Evolutionary conservation across 2,797 vertebrate species (phyloP).

Genomic region (Tokudaia muenninki): DNA sequence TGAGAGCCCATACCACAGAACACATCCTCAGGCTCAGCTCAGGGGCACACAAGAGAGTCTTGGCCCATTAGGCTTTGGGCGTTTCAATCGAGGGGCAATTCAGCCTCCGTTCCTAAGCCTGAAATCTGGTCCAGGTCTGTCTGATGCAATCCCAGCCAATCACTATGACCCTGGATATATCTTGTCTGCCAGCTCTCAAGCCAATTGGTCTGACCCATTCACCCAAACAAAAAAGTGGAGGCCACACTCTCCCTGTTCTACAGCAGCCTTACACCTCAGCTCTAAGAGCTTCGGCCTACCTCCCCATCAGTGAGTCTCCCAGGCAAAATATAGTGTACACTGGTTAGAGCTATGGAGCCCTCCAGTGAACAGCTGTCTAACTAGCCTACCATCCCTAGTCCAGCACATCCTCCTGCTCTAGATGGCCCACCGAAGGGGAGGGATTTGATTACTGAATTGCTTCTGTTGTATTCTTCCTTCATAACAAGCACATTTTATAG

Average conservation of each 20-base stretch:
- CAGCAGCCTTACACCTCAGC: too few species aligned
- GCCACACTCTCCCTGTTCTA: too few species aligned
- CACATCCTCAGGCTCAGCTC: background rate
- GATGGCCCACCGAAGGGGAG: accelerated
- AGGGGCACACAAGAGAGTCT: too few species aligned
- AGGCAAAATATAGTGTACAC: accelerated
- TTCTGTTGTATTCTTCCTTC: background rate
- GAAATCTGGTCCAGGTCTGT: background rate
- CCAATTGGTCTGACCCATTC: background rate
- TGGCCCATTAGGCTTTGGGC: too few species aligned
- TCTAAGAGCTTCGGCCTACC: background rate
- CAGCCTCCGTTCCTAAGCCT: background rate
- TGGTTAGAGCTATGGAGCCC: too few species aligned
- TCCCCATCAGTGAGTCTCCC: background rate
- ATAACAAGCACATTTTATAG: background rate
- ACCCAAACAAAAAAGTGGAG: background rate
- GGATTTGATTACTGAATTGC: accelerated
- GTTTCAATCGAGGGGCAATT: background rate
- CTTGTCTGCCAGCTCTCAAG: background rate
- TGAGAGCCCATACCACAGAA: background rate
- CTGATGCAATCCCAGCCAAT: background rate
- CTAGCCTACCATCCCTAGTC: background rate
- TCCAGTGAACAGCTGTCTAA: accelerated
- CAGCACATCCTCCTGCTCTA: background rate
- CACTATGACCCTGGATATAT: accelerated